phyloP scores from a whole-genome alignment of 2,797 vertebrate species.

The Strix occidentalis region DNA sequence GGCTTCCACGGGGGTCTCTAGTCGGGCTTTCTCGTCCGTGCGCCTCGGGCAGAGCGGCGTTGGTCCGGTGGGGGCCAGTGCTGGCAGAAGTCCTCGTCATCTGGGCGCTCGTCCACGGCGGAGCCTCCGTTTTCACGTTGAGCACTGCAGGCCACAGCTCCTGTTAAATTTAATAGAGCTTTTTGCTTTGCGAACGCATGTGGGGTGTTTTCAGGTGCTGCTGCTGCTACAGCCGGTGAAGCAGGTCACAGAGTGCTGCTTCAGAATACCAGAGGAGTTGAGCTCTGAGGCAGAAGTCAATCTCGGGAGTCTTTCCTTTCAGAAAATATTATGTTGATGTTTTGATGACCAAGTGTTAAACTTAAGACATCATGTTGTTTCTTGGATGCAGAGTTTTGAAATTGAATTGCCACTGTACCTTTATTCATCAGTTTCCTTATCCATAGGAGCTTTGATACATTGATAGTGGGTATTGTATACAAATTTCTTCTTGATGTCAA shows the following conservation, averaged over 20 bases:
- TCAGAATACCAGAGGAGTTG: not conserved
- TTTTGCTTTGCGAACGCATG: rapidly evolving
- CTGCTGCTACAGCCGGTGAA: not conserved
- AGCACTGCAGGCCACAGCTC: rapidly evolving
- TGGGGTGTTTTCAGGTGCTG: not conserved
- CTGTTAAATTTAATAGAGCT: rapidly evolving
- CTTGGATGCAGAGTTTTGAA: not conserved
- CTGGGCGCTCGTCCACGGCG: rapidly evolving
- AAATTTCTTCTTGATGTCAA: not conserved
- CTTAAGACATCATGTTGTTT: rapidly evolving
- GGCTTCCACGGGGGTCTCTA: rapidly evolving
- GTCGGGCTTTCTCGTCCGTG: rapidly evolving
- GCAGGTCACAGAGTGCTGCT: not conserved
- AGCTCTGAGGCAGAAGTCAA: not conserved
- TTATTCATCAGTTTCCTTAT: not conserved
- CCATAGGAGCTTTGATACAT: not conserved
- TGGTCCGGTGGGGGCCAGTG: rapidly evolving
- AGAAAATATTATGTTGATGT: not conserved
- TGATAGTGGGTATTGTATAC: rapidly evolving
- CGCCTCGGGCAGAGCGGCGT: not conserved
- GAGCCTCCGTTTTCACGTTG: no score
- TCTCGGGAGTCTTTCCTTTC: not conserved
- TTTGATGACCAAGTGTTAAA: not conserved
- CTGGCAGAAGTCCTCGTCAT: rapidly evolving
- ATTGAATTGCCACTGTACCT: rapidly evolving